Conservation (phyloP, 2,113 vertebrate genomes). For the Brachirus orientalis region DNA sequence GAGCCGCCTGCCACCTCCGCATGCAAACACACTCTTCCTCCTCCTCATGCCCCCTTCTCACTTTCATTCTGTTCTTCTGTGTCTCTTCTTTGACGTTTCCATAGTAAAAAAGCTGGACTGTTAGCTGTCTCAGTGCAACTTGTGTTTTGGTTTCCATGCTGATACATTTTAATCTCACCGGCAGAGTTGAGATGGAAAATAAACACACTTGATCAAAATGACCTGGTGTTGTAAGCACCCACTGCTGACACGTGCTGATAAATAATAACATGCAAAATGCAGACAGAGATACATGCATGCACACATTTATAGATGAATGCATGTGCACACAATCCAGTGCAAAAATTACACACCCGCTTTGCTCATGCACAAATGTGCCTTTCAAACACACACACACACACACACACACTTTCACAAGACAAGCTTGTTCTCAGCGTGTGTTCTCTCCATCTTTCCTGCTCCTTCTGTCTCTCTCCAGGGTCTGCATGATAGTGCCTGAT, state of each 20-base stretch:
- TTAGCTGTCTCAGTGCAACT: constrained; percentile 31
- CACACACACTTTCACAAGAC: constrained; percentile 13
- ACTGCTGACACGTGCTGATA: constrained; percentile 47
- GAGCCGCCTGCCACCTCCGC: constrained; percentile 63
- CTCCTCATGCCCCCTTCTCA: constrained; percentile 51
- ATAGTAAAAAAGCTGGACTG: constrained; percentile 27
- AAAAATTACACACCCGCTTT: constrained; percentile 26
- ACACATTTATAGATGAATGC: constrained; percentile 5
- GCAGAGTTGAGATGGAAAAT: constrained; percentile 31
- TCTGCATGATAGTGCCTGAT: constrained; percentile 54
- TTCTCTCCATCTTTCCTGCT: constrained; percentile 56
- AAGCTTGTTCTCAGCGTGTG: constrained; percentile 58
- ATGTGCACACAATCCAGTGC: constrained; percentile 6
- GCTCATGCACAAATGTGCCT: constrained; percentile 17
- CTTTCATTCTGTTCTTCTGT: constrained; percentile 35
- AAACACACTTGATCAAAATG: constrained; percentile 45
- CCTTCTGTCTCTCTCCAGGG: constrained; percentile 58
- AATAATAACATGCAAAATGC: constrained; percentile 16
- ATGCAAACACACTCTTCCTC: constrained; percentile 55
- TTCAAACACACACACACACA: constrained; percentile 13
- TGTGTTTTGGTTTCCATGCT: constrained; percentile 27
- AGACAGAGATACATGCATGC: constrained; percentile 1
- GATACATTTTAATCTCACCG: constrained; percentile 46
- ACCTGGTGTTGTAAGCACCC: constrained; percentile 47
- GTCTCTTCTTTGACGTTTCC: constrained; percentile 45